phyloP scores from a whole-genome alignment of 2,888 invertebrate genomes.

The Vannuccia rotundouncinata region DNA sequence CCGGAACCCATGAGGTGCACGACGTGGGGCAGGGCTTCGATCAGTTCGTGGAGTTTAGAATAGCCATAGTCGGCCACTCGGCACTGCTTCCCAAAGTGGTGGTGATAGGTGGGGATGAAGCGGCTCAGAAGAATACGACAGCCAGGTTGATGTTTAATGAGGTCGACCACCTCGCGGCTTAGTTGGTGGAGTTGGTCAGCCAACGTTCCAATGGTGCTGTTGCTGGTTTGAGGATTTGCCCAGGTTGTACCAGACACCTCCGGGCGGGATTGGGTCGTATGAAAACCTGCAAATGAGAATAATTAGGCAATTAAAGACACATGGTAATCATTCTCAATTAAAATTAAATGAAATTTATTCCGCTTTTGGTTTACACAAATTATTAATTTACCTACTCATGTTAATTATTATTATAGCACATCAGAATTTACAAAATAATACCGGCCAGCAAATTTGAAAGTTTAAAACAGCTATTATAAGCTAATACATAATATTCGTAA shows the following conservation, averaged over 20 bases:
- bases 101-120: conserved; percentile 89
- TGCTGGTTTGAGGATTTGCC: not conserved
- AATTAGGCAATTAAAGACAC: not conserved
- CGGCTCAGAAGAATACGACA: conserved; percentile 79
- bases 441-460: too few relatives aligned
- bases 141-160: conserved; percentile 75
- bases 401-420: too few relatives aligned
- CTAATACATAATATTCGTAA: too few relatives aligned
- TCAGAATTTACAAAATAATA: too few relatives aligned
- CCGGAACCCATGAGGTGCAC: conserved; percentile 79
- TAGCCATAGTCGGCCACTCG: conserved; percentile 87
- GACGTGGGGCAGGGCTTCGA: conserved; percentile 72
- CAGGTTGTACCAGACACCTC: not conserved
- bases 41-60: conserved; percentile 78
- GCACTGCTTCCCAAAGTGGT: conserved; percentile 84
- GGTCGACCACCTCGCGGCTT: conserved; percentile 78
- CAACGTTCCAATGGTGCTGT: conserved; percentile 49
- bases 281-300: not conserved
- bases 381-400: too few relatives aligned
- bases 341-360: too few relatives aligned
- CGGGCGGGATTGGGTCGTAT: not conserved
- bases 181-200: conserved; percentile 71
- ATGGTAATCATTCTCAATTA: too few relatives aligned
- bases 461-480: too few relatives aligned
- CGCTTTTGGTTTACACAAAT: too few relatives aligned